Evolutionary conservation across 2,888 invertebrate species (phyloP).

Genomic region (Tigriopus californicus): DNA sequence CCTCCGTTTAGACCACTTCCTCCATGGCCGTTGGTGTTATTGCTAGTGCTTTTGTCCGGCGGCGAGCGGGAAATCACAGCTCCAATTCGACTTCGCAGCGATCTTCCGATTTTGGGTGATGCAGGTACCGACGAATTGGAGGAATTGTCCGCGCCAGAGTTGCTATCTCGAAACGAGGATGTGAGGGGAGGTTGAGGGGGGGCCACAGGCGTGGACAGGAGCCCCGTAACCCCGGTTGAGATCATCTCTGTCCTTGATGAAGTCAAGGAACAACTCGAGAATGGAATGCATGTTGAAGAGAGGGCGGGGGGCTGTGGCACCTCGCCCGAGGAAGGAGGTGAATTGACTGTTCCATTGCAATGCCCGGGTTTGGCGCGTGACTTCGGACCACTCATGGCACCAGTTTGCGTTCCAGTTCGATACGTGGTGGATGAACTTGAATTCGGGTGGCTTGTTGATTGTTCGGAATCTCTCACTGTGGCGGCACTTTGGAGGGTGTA

Average conservation of each 20-base stretch:
- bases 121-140: background rate
- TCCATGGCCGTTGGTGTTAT: too few relatives aligned
- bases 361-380: conserved; percentile 12
- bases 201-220: background rate
- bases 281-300: background rate
- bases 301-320: background rate
- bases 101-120: conserved; percentile 12
- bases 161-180: background rate
- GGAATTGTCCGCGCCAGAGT: background rate
- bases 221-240: background rate
- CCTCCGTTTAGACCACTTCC: too few relatives aligned
- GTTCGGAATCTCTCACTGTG: background rate
- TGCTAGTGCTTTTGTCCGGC: background rate
- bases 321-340: background rate
- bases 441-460: background rate
- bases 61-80: background rate
- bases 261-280: background rate
- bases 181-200: background rate
- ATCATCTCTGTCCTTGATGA: background rate
- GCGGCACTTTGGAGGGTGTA: conserved; percentile 10
- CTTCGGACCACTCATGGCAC: background rate
- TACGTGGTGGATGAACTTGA: background rate
- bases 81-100: conserved; percentile 9
- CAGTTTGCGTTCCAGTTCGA: background rate
- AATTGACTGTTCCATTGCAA: conserved; percentile 13